Conservation (phyloP, 2,888 invertebrate species). For the Hipparchia sbordonii region DNA sequence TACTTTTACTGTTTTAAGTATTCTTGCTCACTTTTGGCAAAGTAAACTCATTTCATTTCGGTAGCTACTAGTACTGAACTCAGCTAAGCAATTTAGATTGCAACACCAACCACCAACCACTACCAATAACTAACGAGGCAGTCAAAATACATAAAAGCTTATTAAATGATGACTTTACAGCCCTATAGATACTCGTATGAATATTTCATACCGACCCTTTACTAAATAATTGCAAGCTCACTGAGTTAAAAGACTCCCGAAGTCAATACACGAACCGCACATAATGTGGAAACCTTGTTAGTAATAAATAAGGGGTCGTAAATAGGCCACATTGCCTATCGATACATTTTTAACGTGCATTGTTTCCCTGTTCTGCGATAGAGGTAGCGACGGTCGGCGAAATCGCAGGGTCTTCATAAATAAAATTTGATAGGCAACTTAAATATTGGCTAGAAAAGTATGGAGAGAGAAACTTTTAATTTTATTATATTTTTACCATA, state of each 20-base stretch:
- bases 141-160: too few species aligned
- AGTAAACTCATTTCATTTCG: too few species aligned
- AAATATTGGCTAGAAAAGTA: constrained; percentile 7
- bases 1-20: too few species aligned
- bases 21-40: too few species aligned
- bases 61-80: too few species aligned
- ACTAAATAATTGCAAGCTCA: background rate
- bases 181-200: too few species aligned
- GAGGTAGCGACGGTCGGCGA: constrained; percentile 11
- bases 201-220: too few species aligned
- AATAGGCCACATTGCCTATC: constrained; percentile 27
- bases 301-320: constrained; percentile 31
- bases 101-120: too few species aligned
- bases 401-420: constrained; percentile 24
- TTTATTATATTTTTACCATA: background rate
- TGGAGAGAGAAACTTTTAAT: background rate
- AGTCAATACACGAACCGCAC: constrained; percentile 33
- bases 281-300: constrained; percentile 36
- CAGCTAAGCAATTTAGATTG: too few species aligned
- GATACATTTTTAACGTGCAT: constrained; percentile 32
- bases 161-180: too few species aligned
- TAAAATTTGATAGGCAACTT: constrained; percentile 23
- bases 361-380: constrained; percentile 23
- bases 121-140: too few species aligned
- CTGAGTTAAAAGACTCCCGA: constrained; percentile 17